Conservation (phyloP, 1,140 invertebrate species). For the Matsumurasca onukii region DNA sequence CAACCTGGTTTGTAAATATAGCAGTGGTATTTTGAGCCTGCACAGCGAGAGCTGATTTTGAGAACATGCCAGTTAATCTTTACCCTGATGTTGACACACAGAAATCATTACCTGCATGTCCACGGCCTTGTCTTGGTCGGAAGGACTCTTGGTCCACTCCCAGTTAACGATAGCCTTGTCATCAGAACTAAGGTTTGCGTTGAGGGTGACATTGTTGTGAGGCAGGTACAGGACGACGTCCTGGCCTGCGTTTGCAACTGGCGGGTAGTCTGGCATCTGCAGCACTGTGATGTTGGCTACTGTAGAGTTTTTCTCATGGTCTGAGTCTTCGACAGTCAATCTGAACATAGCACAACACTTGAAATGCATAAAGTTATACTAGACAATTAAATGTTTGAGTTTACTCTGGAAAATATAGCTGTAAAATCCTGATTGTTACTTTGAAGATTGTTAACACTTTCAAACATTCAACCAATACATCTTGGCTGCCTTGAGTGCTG, state of each 20-base stretch:
- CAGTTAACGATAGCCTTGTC: conserved; percentile 90
- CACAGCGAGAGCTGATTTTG: no score
- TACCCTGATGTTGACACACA: no score
- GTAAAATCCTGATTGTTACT: no score
- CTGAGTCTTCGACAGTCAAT: conserved; percentile 89
- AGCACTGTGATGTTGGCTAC: conserved; percentile 87
- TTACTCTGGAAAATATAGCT: no score
- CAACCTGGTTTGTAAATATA: no score
- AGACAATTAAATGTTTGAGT: no score
- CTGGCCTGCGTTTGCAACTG: conserved; percentile 90
- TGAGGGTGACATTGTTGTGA: conserved; percentile 83
- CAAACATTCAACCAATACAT: no score
- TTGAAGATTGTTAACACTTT: no score
- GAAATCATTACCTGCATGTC: conserved; percentile 90
- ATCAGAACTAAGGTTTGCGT: conserved; percentile 88
- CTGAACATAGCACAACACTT: conserved; percentile 44
- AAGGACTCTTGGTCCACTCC: conserved; percentile 91
- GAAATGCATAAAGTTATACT: no score
- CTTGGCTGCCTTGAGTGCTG: no score
- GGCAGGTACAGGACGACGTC: conserved; percentile 89
- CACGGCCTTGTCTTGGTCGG: conserved; percentile 83
- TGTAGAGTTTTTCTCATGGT: conserved; percentile 82
- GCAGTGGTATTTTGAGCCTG: no score
- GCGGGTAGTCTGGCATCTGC: conserved; percentile 91
- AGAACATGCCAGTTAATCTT: no score